Evolutionary conservation across 2,113 vertebrate genomes (phyloP), one percentile per base, ranked within the genome.

Genomic region (Saimiri boliviensis): DNA sequence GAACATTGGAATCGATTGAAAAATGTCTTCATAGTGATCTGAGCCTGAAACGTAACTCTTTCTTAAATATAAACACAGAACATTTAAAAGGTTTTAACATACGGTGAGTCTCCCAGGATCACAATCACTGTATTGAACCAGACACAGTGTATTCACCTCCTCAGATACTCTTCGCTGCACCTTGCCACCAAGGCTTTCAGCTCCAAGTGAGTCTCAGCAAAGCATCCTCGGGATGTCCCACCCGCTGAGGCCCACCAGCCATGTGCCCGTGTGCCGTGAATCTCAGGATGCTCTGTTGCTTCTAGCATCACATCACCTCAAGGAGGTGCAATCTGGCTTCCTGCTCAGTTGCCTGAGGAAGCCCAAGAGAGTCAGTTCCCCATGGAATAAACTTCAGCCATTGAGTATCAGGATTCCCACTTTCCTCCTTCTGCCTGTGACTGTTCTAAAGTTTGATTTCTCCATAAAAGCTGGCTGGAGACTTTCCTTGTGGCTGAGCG

Each of bases 401-500:
- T 16, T 5, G 21, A 11, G 4, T n/a, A 1, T 8, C 49, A 42
- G 9, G 76, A 21, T 37, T 49, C 35, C 68, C 1, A 4, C 23
- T 40, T n/a, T 49, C 5, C 2, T 66, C 11, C 20, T n/a, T 32
- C 49, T 47, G 35, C 30, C 0, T 10, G 25, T 3, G 54, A 47
- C 40, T 19, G 12, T 40, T 12, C 45, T 20, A 37, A 52, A 2
- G 2, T 11, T 17, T 14, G 30, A 6, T 30, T 42, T 85, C 77
- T 35, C 42, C 25, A 1, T 8, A 11, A 1, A 5, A 40, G 30
- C 42, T 58, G 14, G 6, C 54, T 6, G 25, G 47, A 86, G 45
- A 5, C 73, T 11, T 27, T 42, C 42, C 30, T 0, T 0, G 0
- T 6, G 17, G 19, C 60, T 0, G 0, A 2, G 37, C 8, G 2